These are phyloP conservation scores for Stictonetta naevosa DNA, from an alignment of 2,113 vertebrate species.

Conservation along the genomic window DNA sequence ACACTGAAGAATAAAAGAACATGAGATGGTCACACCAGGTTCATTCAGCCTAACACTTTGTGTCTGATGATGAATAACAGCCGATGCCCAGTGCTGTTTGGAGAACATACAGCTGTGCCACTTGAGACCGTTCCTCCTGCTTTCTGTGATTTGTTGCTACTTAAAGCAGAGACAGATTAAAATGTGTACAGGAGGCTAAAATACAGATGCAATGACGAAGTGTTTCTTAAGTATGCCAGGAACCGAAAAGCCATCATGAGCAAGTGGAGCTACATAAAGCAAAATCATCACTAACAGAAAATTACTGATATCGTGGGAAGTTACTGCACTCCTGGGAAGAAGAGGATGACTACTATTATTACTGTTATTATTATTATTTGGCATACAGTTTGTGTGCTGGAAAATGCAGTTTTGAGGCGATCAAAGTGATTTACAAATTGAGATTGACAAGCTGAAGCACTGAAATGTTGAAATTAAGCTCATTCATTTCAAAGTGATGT, in stretches of 20 bases:
- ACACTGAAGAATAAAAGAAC: neutral
- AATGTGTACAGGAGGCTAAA: neutral
- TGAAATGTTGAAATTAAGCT: slow-evolving; percentile 11
- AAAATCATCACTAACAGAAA: neutral
- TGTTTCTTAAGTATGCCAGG: neutral
- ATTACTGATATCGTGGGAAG: neutral
- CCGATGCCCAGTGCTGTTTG: neutral
- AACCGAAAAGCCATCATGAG: neutral
- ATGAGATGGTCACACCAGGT: neutral
- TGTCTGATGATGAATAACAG: neutral
- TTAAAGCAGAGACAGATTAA: neutral
- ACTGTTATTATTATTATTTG: neutral
- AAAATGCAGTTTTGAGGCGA: neutral
- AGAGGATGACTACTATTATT: neutral
- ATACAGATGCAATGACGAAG: neutral
- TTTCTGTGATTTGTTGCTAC: neutral
- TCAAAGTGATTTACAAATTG: slow-evolving; percentile 46
- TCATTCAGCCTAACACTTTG: neutral
- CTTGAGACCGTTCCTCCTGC: neutral
- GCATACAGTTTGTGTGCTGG: neutral
- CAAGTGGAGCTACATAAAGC: neutral
- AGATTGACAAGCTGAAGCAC: slow-evolving; percentile 7
- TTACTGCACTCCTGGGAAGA: neutral
- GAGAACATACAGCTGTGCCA: rapidly evolving
- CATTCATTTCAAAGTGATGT: neutral